Evolutionary conservation across 1,140 invertebrate genomes (phyloP).

Genomic region (Papilio machaon): DNA sequence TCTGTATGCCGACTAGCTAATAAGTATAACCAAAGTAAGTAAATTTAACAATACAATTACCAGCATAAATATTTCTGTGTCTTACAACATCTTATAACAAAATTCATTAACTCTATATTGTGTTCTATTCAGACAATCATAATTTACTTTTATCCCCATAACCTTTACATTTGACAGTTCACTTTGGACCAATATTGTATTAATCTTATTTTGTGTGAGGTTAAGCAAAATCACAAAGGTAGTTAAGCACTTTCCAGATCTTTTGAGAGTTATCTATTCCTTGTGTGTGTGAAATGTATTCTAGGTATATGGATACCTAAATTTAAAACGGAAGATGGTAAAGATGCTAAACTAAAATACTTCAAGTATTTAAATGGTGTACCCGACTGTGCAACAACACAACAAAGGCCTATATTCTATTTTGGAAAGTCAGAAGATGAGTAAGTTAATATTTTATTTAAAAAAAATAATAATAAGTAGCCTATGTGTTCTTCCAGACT

Average conservation of each 20-base stretch:
- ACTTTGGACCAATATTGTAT: neutral
- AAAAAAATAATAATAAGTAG: too few relatives aligned
- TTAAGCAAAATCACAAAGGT: too few relatives aligned
- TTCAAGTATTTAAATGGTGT: constrained; percentile 84
- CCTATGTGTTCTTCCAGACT: too few relatives aligned
- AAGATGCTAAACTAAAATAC: constrained; percentile 78
- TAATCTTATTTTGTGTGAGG: too few relatives aligned
- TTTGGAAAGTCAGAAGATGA: constrained; percentile 79
- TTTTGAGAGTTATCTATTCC: neutral
- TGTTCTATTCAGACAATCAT: too few relatives aligned
- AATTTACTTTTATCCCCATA: neutral
- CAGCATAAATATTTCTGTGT: neutral
- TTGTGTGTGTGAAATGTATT: constrained; percentile 44
- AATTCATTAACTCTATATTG: neutral
- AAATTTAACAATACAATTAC: constrained; percentile 40
- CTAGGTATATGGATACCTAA: constrained; percentile 83
- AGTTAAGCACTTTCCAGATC: neutral
- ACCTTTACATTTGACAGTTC: neutral
- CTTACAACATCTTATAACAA: neutral
- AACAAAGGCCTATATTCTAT: constrained; percentile 88
- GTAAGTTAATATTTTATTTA: constrained; percentile 57
- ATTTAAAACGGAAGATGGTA: constrained; percentile 84
- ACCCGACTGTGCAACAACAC: constrained; percentile 87
- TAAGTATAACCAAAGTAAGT: constrained; percentile 82
- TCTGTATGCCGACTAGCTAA: constrained; percentile 84